Conservation (phyloP, 2,797 vertebrate genomes). For the Lophius americanus region DNA sequence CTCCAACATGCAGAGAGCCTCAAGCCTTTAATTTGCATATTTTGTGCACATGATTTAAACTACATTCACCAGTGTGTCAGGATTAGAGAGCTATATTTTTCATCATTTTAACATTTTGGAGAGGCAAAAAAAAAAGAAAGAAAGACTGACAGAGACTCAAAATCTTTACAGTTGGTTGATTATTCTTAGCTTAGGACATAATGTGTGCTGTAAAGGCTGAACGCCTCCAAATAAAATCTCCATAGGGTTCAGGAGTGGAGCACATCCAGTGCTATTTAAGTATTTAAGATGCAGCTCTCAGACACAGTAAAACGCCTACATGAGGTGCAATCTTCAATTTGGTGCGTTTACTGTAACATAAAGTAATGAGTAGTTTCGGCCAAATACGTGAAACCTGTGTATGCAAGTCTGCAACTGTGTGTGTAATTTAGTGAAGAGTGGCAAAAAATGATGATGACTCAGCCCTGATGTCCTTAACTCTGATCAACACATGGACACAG, state of each 20-base stretch:
- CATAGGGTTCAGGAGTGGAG: not conserved
- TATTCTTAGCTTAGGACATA: not conserved
- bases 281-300: constrained; percentile 13
- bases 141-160: no score
- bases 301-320: constrained; percentile 14
- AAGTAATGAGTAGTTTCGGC: constrained; percentile 30
- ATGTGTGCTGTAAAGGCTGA: no score
- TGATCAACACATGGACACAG: constrained; percentile 31
- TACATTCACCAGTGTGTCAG: not conserved
- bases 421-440: constrained; percentile 41
- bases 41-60: not conserved
- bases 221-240: not conserved
- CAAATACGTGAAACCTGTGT: constrained; percentile 57
- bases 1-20: constrained; percentile 37
- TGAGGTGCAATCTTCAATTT: constrained; percentile 23
- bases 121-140: constrained; percentile 2
- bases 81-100: not conserved
- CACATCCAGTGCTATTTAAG: constrained; percentile 8
- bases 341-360: constrained; percentile 25
- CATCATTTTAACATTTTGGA: not conserved
- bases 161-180: no score
- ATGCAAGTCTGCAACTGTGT: constrained; percentile 61
- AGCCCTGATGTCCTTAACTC: constrained; percentile 37
- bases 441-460: constrained; percentile 42
- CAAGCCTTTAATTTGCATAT: constrained; percentile 5